These are phyloP conservation scores for Natator depressus DNA, from an alignment of 2,113 vertebrate species.

Conservation along the genomic window DNA sequence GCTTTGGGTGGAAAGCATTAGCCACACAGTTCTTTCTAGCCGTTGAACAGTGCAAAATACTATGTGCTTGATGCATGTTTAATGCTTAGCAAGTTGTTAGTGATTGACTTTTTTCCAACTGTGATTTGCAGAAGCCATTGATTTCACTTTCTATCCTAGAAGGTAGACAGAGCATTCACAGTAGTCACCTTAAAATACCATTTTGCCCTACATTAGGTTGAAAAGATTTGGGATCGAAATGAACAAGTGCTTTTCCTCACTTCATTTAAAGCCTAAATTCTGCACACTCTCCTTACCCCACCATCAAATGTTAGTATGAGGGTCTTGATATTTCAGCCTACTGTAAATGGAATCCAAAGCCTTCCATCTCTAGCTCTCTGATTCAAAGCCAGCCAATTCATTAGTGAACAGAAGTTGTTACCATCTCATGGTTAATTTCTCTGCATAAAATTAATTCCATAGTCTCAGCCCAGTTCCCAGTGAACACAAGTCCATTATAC, in stretches of 20 bases:
- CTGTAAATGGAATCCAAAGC: not conserved
- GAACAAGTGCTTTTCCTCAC: not conserved
- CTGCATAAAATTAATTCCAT: not conserved
- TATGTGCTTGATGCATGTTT: not conserved
- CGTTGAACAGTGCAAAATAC: not conserved
- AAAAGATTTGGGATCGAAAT: fast-evolving
- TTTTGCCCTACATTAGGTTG: fast-evolving
- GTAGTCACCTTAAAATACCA: fast-evolving
- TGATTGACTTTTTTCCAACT: not conserved
- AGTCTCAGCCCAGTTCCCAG: conserved; percentile 17
- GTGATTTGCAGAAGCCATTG: not conserved
- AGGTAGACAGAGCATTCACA: not conserved
- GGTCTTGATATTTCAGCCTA: not conserved
- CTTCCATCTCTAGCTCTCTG: not conserved
- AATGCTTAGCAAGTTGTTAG: not conserved
- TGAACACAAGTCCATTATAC: conserved; percentile 43
- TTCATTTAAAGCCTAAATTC: not conserved
- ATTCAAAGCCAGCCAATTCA: conserved; percentile 17
- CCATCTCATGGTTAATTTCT: conserved; percentile 15
- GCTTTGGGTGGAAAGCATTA: not conserved
- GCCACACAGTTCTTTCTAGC: not conserved
- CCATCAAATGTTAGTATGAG: not conserved
- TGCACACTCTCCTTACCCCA: not conserved
- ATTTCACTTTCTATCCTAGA: not conserved
- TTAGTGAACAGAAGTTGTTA: conserved; percentile 42